Conservation (phyloP, 2,113 vertebrate species). For the Dendrocopos noguchii region DNA sequence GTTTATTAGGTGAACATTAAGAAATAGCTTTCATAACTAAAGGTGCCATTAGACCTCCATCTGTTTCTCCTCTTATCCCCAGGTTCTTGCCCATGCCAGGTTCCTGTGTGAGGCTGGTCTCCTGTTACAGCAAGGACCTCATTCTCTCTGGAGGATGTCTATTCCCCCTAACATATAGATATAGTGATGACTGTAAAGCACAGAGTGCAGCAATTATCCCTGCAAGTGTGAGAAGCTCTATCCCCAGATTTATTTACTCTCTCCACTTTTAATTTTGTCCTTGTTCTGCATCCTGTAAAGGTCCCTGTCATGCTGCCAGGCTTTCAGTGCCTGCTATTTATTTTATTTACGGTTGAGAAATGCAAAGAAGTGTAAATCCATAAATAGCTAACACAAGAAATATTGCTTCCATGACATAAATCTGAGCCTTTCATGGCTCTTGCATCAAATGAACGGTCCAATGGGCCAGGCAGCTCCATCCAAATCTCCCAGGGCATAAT, state of each 20-base stretch:
- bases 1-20: not conserved
- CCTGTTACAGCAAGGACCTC: not conserved
- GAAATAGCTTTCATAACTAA: not conserved
- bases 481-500: not conserved
- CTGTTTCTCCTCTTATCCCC: not conserved
- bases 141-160: not conserved
- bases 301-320: not conserved
- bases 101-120: not conserved
- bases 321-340: not conserved
- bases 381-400: slow-evolving; percentile 25
- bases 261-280: slow-evolving; percentile 21
- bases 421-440: not conserved
- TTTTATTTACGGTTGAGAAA: slow-evolving; percentile 59
- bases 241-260: slow-evolving; percentile 14
- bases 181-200: not conserved
- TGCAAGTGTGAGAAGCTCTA: not conserved
- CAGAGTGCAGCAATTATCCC: slow-evolving; percentile 6
- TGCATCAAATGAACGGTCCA: not conserved
- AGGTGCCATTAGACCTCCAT: not conserved
- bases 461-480: not conserved
- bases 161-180: not conserved
- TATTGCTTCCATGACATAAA: slow-evolving; percentile 6
- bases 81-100: not conserved
- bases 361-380: slow-evolving; percentile 36
- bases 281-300: not conserved